phyloP scores from a whole-genome alignment of 2,797 vertebrate species.

The Arremon brunneinucha region DNA sequence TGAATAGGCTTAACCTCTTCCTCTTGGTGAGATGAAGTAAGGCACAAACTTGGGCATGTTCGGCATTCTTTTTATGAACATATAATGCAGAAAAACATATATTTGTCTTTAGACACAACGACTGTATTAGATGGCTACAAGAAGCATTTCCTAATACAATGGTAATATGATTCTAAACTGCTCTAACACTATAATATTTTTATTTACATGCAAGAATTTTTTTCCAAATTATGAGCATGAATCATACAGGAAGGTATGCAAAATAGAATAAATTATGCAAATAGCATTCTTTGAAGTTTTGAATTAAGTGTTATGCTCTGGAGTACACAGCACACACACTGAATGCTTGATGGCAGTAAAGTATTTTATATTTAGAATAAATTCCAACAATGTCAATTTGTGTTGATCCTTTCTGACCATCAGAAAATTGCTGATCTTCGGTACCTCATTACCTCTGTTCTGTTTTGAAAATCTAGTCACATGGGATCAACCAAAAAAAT shows the following conservation, averaged over 20 bases:
- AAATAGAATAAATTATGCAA: background rate
- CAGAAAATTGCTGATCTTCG: slow-evolving; percentile 3
- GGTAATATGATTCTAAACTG: background rate
- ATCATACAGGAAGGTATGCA: background rate
- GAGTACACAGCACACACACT: background rate
- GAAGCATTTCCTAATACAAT: background rate
- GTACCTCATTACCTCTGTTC: background rate
- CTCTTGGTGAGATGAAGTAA: background rate
- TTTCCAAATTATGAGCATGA: background rate
- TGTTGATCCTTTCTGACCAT: background rate
- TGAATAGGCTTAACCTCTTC: background rate
- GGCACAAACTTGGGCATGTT: background rate
- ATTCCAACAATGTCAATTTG: background rate
- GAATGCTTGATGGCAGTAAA: background rate
- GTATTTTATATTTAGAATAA: background rate
- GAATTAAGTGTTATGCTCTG: background rate
- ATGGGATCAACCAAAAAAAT: background rate
- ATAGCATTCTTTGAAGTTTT: background rate
- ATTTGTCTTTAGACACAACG: background rate
- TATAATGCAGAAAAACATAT: background rate
- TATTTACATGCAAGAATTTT: background rate
- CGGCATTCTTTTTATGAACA: background rate
- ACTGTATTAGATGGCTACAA: background rate
- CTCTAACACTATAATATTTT: background rate
- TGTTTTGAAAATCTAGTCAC: background rate